Percentiles rank a stretch among this genome's conserved stretches.
These are phyloP conservation scores for Araneus ventricosus DNA, from an alignment of 1,140 invertebrate species.

Conservation along the genomic window DNA sequence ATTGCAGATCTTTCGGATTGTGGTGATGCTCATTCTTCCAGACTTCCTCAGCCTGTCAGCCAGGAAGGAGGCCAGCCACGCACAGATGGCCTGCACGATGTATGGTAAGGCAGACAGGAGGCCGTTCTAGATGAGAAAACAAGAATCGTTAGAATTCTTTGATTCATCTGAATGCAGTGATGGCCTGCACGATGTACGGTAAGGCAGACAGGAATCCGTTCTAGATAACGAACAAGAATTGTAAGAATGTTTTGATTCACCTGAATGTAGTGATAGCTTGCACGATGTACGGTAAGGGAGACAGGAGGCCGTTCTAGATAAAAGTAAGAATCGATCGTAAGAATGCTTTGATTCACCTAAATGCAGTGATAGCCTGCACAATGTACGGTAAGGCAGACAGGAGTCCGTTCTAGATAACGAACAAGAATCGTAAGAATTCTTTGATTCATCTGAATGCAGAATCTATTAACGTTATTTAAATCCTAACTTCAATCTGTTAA, in stretches of 20 bases:
- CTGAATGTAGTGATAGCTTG: constrained; percentile 81
- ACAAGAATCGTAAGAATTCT: too few relatives aligned
- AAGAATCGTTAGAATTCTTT: too few relatives aligned
- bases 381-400: constrained; percentile 83
- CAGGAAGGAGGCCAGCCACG: constrained; percentile 80
- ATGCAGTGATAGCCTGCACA: constrained; percentile 81
- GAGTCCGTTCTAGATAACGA: constrained; percentile 83
- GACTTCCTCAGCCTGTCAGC: constrained; percentile 80
- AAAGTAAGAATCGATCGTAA: too few relatives aligned
- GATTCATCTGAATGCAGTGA: too few relatives aligned
- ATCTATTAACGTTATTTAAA: too few relatives aligned
- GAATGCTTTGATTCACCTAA: too few relatives aligned
- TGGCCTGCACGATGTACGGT: constrained; percentile 83
- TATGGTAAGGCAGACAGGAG: constrained; percentile 83
- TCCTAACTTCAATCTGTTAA: too few relatives aligned
- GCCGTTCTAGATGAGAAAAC: constrained; percentile 82
- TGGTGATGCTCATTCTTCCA: constrained; percentile 56
- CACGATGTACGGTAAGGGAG: constrained; percentile 83
- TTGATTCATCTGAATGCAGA: too few relatives aligned
- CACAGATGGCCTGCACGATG: constrained; percentile 81
- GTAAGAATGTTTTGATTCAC: too few relatives aligned
- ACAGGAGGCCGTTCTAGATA: constrained; percentile 82
- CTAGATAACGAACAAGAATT: too few relatives aligned
- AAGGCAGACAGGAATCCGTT: constrained; percentile 83
- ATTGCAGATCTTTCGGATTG: constrained; percentile 76